Percentiles rank a stretch among this genome's conserved stretches.
These are phyloP conservation scores for Hydrocynus forskahlii DNA, from an alignment of 2,797 vertebrate species.

Conservation along the genomic window DNA sequence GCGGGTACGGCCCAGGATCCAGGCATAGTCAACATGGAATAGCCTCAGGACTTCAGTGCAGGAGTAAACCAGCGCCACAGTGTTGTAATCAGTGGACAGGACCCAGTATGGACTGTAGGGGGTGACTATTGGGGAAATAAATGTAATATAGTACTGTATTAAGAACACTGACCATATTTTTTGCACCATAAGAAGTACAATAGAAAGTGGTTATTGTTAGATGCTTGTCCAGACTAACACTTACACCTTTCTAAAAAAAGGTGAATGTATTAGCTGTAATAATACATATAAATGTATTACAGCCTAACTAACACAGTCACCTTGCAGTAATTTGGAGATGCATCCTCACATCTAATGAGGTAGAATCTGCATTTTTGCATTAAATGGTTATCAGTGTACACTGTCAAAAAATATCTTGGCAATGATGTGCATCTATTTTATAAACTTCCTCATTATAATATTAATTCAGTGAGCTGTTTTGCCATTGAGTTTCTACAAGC, in stretches of 20 bases:
- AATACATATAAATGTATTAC: too few species aligned
- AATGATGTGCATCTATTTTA: too few species aligned
- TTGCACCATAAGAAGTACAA: background rate
- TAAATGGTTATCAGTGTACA: too few species aligned
- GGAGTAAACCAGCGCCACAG: constrained; percentile 73
- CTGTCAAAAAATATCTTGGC: too few species aligned
- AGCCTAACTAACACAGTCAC: too few species aligned
- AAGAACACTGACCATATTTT: background rate
- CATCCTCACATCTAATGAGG: too few species aligned
- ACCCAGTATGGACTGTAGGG: constrained; percentile 79
- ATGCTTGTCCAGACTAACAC: background rate
- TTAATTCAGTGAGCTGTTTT: too few species aligned
- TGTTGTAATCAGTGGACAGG: constrained; percentile 77
- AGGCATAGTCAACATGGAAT: constrained; percentile 75
- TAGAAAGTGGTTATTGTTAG: background rate
- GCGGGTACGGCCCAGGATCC: constrained; percentile 76
- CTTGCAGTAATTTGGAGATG: too few species aligned
- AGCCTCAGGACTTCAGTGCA: constrained; percentile 74
- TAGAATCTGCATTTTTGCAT: too few species aligned
- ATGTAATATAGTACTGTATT: background rate
- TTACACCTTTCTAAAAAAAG: background rate
- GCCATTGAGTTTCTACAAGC: too few species aligned
- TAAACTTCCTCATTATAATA: too few species aligned
- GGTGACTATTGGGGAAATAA: constrained; percentile 63
- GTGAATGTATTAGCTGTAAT: too few species aligned